Evolutionary conservation across 2,888 invertebrate genomes (phyloP).

Genomic region (Caenorhabditis macrosperma): DNA sequence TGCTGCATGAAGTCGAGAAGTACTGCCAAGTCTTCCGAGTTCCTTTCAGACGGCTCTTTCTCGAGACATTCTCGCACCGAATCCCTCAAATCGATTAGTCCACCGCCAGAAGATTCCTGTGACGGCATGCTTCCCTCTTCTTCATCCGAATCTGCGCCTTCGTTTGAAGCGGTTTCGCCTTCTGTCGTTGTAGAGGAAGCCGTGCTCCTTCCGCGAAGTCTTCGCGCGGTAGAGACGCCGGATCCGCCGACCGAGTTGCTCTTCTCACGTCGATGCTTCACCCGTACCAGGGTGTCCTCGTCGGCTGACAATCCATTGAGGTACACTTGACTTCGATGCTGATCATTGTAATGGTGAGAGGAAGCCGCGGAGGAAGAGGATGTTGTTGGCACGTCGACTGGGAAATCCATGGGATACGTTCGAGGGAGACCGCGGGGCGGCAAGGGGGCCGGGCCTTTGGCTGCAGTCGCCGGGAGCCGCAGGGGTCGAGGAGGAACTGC

Average conservation of each 20-base stretch:
- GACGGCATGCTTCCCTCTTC: constrained; percentile 85
- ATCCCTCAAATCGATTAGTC: constrained; percentile 83
- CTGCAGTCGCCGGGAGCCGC: constrained; percentile 60
- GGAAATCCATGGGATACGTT: constrained; percentile 69
- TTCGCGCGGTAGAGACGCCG: constrained; percentile 11
- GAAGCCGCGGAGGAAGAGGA: constrained; percentile 46
- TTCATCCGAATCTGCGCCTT: constrained; percentile 91
- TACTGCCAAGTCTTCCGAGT: constrained; percentile 95
- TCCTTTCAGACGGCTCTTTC: constrained; percentile 95
- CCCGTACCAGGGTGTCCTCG: constrained; percentile 70
- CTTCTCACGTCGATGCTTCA: constrained; percentile 71
- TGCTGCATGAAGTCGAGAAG: constrained; percentile 97
- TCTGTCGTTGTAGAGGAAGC: constrained; percentile 78
- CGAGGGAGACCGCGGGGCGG: constrained; percentile 66
- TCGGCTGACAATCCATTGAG: constrained; percentile 66
- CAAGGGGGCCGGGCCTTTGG: constrained; percentile 60
- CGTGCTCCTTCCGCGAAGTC: constrained; percentile 61
- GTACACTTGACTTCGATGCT: constrained; percentile 65
- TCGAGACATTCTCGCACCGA: constrained; percentile 96
- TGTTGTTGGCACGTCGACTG: constrained; percentile 70
- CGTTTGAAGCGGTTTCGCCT: constrained; percentile 68
- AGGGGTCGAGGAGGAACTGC: constrained; percentile 65
- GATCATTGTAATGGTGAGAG: constrained; percentile 25
- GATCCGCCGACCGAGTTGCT: constrained; percentile 65
- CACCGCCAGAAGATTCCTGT: constrained; percentile 67